Evolutionary conservation across 92 coral and sea anemone species (phyloP).

Genomic region (Plumapathes pennacea): DNA sequence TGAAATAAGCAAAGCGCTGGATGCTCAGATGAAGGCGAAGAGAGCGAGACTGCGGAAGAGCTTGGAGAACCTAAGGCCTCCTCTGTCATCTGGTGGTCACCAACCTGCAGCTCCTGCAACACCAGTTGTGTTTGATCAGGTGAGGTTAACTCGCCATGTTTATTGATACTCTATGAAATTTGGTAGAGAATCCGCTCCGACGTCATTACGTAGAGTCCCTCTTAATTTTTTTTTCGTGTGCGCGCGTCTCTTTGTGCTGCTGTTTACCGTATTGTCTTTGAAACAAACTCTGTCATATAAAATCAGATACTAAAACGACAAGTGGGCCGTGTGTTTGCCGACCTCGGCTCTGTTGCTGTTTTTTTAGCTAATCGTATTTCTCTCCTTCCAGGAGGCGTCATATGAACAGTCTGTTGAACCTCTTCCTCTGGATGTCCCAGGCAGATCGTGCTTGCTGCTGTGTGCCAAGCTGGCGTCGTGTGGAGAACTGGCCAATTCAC

Average conservation of each 20-base stretch:
- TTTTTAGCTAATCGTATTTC: no score
- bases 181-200: neutral
- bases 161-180: neutral
- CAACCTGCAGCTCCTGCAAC: slow-evolving; percentile 74
- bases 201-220: neutral
- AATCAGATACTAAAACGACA: no score
- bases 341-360: no score
- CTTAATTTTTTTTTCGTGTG: neutral
- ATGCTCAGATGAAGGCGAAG: slow-evolving; percentile 67
- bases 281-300: no score
- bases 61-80: slow-evolving; percentile 77
- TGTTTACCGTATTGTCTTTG: no score
- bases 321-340: no score
- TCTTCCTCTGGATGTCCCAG: slow-evolving; percentile 35
- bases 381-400: slow-evolving; percentile 69
- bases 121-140: slow-evolving; percentile 88
- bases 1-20: no score
- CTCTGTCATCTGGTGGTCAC: slow-evolving; percentile 57
- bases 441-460: slow-evolving; percentile 55
- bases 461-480: slow-evolving; percentile 64
- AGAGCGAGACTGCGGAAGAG: slow-evolving; percentile 68
- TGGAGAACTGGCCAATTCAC: slow-evolving; percentile 63
- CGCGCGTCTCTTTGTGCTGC: neutral
- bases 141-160: slow-evolving; percentile 6
- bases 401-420: slow-evolving; percentile 58